phyloP scores from a whole-genome alignment of 2,888 invertebrate species.

The Pachymerium ferrugineum region DNA sequence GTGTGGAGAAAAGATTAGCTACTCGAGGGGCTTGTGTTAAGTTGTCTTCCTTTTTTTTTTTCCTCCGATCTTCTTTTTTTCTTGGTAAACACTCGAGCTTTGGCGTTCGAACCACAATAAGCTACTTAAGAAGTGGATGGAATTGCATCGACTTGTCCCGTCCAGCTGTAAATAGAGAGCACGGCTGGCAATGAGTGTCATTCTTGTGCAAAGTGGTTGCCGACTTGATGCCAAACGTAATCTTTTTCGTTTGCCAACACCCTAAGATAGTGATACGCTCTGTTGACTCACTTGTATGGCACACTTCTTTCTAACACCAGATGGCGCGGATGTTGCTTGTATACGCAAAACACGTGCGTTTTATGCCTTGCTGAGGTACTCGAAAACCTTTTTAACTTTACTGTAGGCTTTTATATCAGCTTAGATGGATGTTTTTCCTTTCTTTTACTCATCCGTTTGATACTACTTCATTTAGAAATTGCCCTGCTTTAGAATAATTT shows the following conservation, averaged over 20 bases:
- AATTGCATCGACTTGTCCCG: slow-evolving; percentile 27
- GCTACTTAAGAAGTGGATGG: slow-evolving; percentile 22
- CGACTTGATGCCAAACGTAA: slow-evolving; percentile 19
- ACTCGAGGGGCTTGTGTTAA: slow-evolving; percentile 25
- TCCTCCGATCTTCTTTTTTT: slow-evolving; percentile 23
- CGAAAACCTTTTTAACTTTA: slow-evolving; percentile 4
- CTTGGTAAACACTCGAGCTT: slow-evolving; percentile 19
- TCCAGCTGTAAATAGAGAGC: slow-evolving; percentile 21
- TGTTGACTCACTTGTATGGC: slow-evolving; percentile 6
- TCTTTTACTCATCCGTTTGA: not conserved
- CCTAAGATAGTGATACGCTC: slow-evolving; percentile 12
- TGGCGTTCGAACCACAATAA: slow-evolving; percentile 27
- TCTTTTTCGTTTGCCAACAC: slow-evolving; percentile 19
- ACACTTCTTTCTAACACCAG: not conserved
- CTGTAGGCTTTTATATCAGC: not conserved
- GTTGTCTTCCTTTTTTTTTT: slow-evolving; percentile 22
- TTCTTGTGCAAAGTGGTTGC: slow-evolving; percentile 25
- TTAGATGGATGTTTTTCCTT: not conserved
- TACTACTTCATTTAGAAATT: not conserved
- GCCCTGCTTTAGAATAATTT: not conserved
- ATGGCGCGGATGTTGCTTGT: slow-evolving; percentile 1
- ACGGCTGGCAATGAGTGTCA: slow-evolving; percentile 14
- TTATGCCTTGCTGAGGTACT: not conserved
- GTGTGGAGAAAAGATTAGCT: slow-evolving; percentile 27
- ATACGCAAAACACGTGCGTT: slow-evolving; percentile 12